Evolutionary conservation across 2,113 vertebrate species (phyloP).

Genomic region (Hydropotes inermis): DNA sequence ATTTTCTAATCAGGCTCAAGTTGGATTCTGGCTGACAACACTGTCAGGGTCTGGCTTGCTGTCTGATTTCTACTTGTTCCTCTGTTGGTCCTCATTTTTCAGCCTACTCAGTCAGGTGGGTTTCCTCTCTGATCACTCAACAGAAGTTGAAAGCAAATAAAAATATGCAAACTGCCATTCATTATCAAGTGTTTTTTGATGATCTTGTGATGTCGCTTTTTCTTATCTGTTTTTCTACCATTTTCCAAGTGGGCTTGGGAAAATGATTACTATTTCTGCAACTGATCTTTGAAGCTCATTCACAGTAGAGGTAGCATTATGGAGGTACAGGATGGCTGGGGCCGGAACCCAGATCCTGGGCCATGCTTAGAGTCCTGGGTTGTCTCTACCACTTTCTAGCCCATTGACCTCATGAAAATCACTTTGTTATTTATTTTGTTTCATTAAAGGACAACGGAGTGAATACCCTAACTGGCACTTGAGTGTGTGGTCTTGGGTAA

Average conservation of each 20-base stretch:
- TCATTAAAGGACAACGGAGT: not conserved
- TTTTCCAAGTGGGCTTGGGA: not conserved
- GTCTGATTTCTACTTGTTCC: not conserved
- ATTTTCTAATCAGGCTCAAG: not conserved
- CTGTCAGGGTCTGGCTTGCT: not conserved
- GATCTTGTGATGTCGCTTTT: not conserved
- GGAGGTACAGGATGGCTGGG: not conserved
- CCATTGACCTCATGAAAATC: not conserved
- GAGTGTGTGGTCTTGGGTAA: not conserved
- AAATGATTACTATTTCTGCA: not conserved
- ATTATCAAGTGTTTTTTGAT: not conserved
- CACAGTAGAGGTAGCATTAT: not conserved
- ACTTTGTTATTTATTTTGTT: not conserved
- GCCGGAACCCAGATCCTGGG: not conserved
- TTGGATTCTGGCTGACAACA: not conserved
- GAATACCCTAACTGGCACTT: not conserved
- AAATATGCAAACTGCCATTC: not conserved
- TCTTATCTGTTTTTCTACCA: not conserved
- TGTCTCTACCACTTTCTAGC: not conserved
- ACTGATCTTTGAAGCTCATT: not conserved
- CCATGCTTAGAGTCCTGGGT: fast-evolving
- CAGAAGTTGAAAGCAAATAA: not conserved
- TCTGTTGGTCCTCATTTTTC: not conserved
- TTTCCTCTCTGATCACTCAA: not conserved
- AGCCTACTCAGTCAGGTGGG: not conserved